Evolutionary conservation across 2,888 invertebrate genomes (phyloP), one percentile per base, ranked within the genome.

Genomic region (Temnothorax rugatulus): DNA sequence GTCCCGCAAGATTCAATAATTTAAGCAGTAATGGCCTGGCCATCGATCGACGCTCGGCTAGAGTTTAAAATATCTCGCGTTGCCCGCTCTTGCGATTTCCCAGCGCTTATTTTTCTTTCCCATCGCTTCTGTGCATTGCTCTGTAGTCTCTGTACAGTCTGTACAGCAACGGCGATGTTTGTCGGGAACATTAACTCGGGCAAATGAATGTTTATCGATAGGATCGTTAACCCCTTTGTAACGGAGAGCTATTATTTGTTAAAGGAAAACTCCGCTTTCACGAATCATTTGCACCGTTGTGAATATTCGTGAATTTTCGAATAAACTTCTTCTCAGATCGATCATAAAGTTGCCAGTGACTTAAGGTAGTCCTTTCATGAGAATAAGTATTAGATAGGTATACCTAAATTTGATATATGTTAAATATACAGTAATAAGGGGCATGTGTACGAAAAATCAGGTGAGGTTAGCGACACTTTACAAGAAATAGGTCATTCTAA

Each of bases 41-140:
- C 81, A 83, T 83, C 83, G 83, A 83, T 83, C 69, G 82, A 61
- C 44, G 75, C 54, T 82, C 41, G 74, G 47, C 44, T 68, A 13
- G 18, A 52, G 83, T 81, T 83, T 69, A 83, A 83, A 83, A 83
- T 82, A 82, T 69, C 69, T 77, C 29, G 57, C 52, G 57, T 77
- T 47, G 41, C 41, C 52, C 29, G 41, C 15, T 68, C 50, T 81
- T 29, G 52, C 44, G 54, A 57, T 63, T 66, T 69, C 52, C 41
- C 34, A 18, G 25, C 41, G 41, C 47, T 52, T 75, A 29, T 63
- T 52, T 86, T 57, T 38, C 59, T 64, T 76, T 54, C 29, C 82
- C 76, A 84, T 81, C 21, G 15, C 50, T 74, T 15, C 47, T 18
- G n/a, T 59, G 18, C 15, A 47, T 68, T 29, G 47, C 34, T 54